Conservation (phyloP, 2,113 vertebrate species). For the Salvelinus namaycush region DNA sequence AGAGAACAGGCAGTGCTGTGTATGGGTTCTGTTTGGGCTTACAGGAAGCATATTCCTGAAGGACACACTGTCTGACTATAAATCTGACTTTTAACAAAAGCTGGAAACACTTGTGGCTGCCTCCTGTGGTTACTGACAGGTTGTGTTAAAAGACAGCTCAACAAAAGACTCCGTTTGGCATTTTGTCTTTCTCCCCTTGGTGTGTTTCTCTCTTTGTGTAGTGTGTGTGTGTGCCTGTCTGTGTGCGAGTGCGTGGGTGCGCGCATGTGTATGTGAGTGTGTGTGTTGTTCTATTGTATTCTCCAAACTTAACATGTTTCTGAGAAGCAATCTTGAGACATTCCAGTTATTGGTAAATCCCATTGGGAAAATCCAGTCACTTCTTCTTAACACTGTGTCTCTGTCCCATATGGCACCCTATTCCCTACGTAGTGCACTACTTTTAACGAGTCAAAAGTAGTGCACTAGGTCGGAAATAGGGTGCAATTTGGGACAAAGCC, state of each 20-base stretch:
- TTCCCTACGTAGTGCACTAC: too few relatives aligned
- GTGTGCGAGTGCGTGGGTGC: conserved; percentile 11
- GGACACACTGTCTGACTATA: conserved; percentile 53
- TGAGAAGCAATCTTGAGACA: conserved; percentile 7
- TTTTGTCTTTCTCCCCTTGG: conserved; percentile 21
- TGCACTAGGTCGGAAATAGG: neutral
- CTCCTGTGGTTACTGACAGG: conserved; percentile 54
- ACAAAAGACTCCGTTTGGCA: conserved; percentile 44
- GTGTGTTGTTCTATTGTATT: conserved; percentile 26
- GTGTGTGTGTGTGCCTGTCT: neutral
- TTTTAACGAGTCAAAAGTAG: neutral
- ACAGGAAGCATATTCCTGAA: conserved; percentile 57
- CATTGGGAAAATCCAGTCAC: too few relatives aligned
- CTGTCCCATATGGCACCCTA: too few relatives aligned
- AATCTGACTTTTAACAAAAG: conserved; percentile 68
- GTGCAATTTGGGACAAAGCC: neutral
- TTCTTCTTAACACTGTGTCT: too few relatives aligned
- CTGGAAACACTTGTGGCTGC: conserved; percentile 61
- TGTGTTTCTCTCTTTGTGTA: neutral
- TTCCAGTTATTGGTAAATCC: conserved; percentile 20
- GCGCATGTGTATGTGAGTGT: neutral
- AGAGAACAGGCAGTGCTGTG: neutral
- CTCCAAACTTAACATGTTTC: conserved; percentile 24
- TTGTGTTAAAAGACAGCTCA: conserved; percentile 30
- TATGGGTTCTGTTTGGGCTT: conserved; percentile 14